Conservation (phyloP, 1,140 invertebrate genomes). For the Scylla paramamosain region DNA sequence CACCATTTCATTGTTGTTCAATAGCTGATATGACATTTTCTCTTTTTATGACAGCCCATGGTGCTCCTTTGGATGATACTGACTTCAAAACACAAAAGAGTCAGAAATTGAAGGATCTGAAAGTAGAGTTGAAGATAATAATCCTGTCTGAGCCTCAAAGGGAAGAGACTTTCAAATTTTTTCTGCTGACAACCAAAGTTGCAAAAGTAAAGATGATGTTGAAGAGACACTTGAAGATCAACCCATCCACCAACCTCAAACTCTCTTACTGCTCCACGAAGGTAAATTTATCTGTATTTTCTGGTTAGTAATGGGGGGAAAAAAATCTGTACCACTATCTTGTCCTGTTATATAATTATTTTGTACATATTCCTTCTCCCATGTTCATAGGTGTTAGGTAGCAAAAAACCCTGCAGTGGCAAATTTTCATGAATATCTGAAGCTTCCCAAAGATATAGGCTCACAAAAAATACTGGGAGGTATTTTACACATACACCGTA, state of each 20-base stretch:
- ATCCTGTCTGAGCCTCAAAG: not conserved
- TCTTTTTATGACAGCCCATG: constrained; percentile 3
- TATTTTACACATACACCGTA: too few relatives aligned
- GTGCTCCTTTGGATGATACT: constrained; percentile 58
- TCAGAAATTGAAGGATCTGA: constrained; percentile 63
- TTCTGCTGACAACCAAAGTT: constrained; percentile 42
- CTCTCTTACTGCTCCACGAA: not conserved
- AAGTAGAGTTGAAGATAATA: constrained; percentile 52
- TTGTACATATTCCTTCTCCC: too few relatives aligned
- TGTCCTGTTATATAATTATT: too few relatives aligned
- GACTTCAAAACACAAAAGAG: constrained; percentile 42
- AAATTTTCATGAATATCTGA: too few relatives aligned
- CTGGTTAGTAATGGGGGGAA: too few relatives aligned
- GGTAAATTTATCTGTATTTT: not conserved
- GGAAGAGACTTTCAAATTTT: constrained; percentile 19
- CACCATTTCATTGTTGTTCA: not conserved
- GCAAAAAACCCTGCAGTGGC: too few relatives aligned
- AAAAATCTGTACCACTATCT: too few relatives aligned
- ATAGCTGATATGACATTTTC: too few relatives aligned
- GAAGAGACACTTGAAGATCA: constrained; percentile 55
- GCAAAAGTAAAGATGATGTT: constrained; percentile 67
- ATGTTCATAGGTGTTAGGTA: too few relatives aligned
- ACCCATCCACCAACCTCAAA: constrained; percentile 5
- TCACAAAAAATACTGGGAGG: too few relatives aligned
- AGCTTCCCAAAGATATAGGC: too few relatives aligned